phyloP scores from a whole-genome alignment of 2,888 invertebrate genomes.

The Hypsopygia costalis region DNA sequence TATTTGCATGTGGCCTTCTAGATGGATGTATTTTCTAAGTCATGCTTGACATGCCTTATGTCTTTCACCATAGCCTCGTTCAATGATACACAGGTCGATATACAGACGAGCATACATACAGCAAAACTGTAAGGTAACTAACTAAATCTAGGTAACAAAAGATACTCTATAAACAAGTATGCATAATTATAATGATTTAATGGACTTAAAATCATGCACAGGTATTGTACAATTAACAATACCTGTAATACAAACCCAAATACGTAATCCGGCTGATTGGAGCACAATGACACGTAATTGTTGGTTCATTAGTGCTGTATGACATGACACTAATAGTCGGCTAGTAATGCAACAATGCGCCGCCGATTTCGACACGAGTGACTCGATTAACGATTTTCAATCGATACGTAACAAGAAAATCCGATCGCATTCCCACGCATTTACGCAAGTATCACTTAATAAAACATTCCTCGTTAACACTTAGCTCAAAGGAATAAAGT shows the following conservation, averaged over 20 bases:
- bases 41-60: too few species aligned
- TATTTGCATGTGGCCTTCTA: too few species aligned
- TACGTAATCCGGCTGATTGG: conserved; percentile 4
- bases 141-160: too few species aligned
- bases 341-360: background rate
- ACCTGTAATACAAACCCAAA: conserved; percentile 7
- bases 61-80: too few species aligned
- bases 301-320: conserved; percentile 4
- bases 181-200: too few species aligned
- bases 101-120: too few species aligned
- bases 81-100: too few species aligned
- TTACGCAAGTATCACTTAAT: conserved; percentile 20
- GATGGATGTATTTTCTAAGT: too few species aligned
- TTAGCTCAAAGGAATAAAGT: background rate
- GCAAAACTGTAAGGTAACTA: too few species aligned
- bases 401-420: conserved; percentile 12
- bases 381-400: conserved; percentile 9
- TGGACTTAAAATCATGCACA: too few species aligned
- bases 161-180: too few species aligned
- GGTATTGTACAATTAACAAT: too few species aligned
- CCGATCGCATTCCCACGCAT: conserved; percentile 36
- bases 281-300: conserved; percentile 8
- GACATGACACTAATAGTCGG: conserved; percentile 8
- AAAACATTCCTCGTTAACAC: background rate
- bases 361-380: conserved; percentile 8